Percentiles rank a stretch among this genome's conserved stretches.
Conservation (phyloP, 2,113 vertebrate genomes). For the Spilogale gracilis region DNA sequence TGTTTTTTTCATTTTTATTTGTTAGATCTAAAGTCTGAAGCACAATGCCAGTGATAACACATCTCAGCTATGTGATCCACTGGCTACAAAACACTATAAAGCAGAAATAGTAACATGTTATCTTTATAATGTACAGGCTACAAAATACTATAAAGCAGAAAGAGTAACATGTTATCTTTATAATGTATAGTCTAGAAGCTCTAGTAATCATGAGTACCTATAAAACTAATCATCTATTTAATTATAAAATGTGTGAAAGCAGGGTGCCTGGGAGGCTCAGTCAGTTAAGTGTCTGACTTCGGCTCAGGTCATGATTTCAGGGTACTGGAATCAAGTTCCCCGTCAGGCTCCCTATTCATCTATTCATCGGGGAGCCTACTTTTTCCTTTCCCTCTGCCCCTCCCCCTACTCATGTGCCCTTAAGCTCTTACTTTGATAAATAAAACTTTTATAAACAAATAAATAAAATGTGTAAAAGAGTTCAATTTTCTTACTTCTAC, state of each 20-base stretch:
- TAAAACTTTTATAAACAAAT: no score
- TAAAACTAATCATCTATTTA: neutral
- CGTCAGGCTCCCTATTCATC: no score
- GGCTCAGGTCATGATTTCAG: neutral
- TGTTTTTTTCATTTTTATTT: constrained; percentile 74
- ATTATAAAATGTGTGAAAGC: neutral
- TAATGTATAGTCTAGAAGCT: neutral
- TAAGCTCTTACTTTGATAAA: no score
- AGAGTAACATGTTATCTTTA: neutral
- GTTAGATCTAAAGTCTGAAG: constrained; percentile 70
- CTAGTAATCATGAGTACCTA: neutral
- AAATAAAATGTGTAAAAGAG: neutral
- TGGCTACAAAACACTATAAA: neutral
- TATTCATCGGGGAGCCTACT: no score
- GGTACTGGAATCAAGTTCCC: neutral
- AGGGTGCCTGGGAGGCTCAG: no score
- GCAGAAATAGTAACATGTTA: neutral
- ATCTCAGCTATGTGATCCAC: neutral
- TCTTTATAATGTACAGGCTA: neutral
- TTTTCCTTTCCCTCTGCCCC: no score
- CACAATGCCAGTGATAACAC: constrained; percentile 42
- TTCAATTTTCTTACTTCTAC: constrained; percentile 27
- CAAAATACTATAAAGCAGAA: constrained; percentile 10
- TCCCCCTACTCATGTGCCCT: no score
- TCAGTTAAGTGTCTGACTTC: neutral